Evolutionary conservation across 2,113 vertebrate species (phyloP).

Genomic region (Heptranchias perlo): DNA sequence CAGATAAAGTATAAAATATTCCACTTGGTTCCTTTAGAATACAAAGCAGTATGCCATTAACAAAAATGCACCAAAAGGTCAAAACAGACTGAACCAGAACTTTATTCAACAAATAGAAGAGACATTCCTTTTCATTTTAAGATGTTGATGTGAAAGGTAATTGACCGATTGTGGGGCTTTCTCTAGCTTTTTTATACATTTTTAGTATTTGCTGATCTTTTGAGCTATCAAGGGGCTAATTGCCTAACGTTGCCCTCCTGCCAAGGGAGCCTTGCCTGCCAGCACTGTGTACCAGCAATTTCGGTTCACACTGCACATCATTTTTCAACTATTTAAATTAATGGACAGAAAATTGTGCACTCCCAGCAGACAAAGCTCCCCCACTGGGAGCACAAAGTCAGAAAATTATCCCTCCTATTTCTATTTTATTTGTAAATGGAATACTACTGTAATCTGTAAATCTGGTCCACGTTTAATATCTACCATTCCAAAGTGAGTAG

Average conservation of each 20-base stretch:
- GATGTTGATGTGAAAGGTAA: constrained; percentile 11
- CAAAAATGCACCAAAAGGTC: neutral
- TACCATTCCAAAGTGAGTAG: neutral
- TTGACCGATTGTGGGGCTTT: neutral
- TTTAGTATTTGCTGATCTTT: constrained; percentile 9
- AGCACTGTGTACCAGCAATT: neutral
- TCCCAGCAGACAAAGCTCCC: neutral
- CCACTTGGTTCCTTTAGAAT: neutral
- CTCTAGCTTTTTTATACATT: constrained; percentile 5
- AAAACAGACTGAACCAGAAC: neutral
- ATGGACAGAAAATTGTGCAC: constrained; percentile 32
- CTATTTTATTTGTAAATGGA: neutral
- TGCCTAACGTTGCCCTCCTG: neutral
- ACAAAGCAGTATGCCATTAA: neutral
- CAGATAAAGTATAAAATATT: neutral
- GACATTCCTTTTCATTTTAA: neutral
- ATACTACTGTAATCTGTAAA: neutral
- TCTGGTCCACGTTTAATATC: neutral
- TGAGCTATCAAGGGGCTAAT: neutral
- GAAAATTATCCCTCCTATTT: neutral
- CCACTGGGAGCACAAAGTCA: neutral
- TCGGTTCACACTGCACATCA: neutral
- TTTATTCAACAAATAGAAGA: neutral
- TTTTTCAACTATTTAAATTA: constrained; percentile 27
- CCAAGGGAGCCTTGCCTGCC: neutral